Conservation (phyloP, 2,113 vertebrate genomes). For the Aegithalos caudatus region DNA sequence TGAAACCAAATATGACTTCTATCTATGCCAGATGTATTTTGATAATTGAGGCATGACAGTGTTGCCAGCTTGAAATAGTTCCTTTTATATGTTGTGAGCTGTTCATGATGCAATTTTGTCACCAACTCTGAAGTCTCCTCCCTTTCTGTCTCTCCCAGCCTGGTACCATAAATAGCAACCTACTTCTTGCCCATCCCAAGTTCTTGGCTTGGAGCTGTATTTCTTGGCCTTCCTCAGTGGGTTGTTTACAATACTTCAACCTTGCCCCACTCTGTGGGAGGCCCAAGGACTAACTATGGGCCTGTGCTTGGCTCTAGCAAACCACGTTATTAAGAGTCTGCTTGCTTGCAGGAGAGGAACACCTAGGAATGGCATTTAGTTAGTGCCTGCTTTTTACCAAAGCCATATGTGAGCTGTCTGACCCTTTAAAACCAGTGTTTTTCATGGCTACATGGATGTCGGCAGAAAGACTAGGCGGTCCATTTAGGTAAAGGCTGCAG, state of each 20-base stretch:
- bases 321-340: conserved; percentile 26
- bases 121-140: not conserved
- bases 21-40: not conserved
- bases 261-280: conserved; percentile 33
- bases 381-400: not conserved
- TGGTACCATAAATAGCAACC: conserved; percentile 40
- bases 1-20: not conserved
- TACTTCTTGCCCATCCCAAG: not conserved
- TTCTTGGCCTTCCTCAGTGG: conserved; percentile 17
- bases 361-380: conserved; percentile 30
- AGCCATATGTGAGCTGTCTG: conserved; percentile 15
- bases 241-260: conserved; percentile 40
- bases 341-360: conserved; percentile 17
- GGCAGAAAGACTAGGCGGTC: conserved; percentile 49
- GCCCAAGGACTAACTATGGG: conserved; percentile 14
- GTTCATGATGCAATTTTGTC: conserved; percentile 12
- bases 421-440: not conserved
- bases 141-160: conserved; percentile 15
- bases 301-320: not conserved
- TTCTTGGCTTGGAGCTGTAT: conserved; percentile 12
- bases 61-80: not conserved
- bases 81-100: not conserved
- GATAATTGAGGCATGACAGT: not conserved
- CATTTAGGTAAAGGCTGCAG: not conserved
- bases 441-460: not conserved